Base-by-base conservation (phyloP, 1,140 invertebrate genomes). In the Rhagoletis zephyria region DNA sequence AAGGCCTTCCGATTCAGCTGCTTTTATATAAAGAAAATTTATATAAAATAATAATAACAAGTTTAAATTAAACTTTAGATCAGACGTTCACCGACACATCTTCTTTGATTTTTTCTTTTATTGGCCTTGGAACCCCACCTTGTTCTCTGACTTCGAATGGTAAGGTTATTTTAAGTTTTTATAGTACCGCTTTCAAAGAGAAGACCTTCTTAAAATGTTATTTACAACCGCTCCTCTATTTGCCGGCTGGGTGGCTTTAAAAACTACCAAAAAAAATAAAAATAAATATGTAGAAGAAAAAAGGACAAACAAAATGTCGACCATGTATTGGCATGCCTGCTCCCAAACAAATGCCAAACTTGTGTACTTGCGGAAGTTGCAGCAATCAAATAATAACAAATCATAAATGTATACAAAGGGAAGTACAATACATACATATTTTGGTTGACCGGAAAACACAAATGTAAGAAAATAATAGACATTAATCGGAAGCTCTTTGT, bases 331-430 rank as follows among this genome's bases (percentile, higher is more conserved):
- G 45, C 74, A 30, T 81, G 74, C 16, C 45, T 81, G 19, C 56
- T 81, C 74, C 51, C 74, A n/a, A 81, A 81, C 16, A 48, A 19
- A 48, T 56, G 51, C 9, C 19, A 19, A 81, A 81, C 7, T 81
- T 81, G 51, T 56, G 51, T 51, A 81, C n/a, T 51, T 51, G n/a
- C 74, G 74, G 74, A 81, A 56, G 74, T 16, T 81, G 74, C 74
- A 2, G 2, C 74, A 81, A 59, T 7, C 74, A 51, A 81, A 81
- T 81, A 81, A 81, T 56, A 56, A 81, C 74, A 81, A 74, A 81
- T 48, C 51, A 48, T n/a, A 42, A 63, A 14, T 42, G 40, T 48
- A 48, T 74, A 10, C 48, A 16, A 74, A 74, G 42, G 14, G 45
- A 74, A 74, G 16, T 74, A 74, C 70, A 16, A 45, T 74, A 67